phyloP scores from a whole-genome alignment of 2,797 vertebrate species.

The Notolabrus celidotus region DNA sequence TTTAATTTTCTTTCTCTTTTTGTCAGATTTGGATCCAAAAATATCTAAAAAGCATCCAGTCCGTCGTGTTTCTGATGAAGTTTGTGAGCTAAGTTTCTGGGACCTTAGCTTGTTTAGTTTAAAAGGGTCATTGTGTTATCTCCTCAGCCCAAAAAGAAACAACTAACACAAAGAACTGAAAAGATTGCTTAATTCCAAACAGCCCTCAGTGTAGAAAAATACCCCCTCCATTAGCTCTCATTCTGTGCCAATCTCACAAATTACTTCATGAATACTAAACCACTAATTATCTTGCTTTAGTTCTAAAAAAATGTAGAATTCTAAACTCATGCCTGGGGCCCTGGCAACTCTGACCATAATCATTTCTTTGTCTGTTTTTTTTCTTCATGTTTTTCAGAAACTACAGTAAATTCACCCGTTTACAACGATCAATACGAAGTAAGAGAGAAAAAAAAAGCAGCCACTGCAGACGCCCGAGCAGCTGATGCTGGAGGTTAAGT shows the following conservation, averaged over 20 bases:
- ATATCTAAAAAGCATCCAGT: no score
- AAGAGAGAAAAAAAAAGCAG: slow-evolving; percentile 8
- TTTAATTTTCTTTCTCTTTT: no score
- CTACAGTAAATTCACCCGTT: slow-evolving; percentile 63
- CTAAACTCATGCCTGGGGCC: slow-evolving; percentile 29
- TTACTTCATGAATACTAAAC: slow-evolving; percentile 25
- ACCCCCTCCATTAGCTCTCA: background rate
- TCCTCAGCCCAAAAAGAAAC: background rate
- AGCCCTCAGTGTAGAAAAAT: background rate
- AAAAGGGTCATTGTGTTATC: background rate
- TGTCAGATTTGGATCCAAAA: no score
- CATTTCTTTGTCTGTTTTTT: slow-evolving; percentile 36
- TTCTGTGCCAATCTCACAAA: slow-evolving; percentile 3
- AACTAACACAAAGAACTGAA: background rate
- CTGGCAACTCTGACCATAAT: slow-evolving; percentile 20
- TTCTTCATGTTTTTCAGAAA: slow-evolving; percentile 42
- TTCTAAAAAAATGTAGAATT: slow-evolving; percentile 19
- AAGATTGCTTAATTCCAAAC: background rate
- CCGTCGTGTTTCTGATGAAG: no score
- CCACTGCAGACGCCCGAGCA: slow-evolving; percentile 52
- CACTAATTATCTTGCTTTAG: slow-evolving; percentile 18
- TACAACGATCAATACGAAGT: slow-evolving; percentile 58
- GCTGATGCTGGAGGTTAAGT: slow-evolving; percentile 68
- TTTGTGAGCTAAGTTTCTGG: background rate
- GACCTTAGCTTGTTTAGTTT: background rate